phyloP scores from a whole-genome alignment of 1,140 invertebrate species.

The Aphelinus atriplicis region DNA sequence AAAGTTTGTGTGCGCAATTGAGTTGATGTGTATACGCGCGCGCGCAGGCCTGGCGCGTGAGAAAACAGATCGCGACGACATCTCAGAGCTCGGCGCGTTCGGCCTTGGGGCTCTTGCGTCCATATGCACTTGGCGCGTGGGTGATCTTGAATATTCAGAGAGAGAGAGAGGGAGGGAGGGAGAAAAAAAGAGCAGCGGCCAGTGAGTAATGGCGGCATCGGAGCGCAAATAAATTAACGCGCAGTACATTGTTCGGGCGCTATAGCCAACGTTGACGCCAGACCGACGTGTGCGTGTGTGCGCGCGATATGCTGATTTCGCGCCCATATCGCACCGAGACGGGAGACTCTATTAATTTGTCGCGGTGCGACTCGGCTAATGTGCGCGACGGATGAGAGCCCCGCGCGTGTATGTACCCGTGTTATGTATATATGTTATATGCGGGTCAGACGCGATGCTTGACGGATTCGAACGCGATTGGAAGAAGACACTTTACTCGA shows the following conservation, averaged over 20 bases:
- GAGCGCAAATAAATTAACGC: conserved; percentile 51
- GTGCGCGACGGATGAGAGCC: too few species aligned
- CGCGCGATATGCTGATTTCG: too few species aligned
- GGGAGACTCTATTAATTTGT: too few species aligned
- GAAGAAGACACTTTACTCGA: too few species aligned
- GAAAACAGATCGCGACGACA: conserved; percentile 28
- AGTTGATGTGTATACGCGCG: too few species aligned
- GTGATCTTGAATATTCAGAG: conserved; percentile 61
- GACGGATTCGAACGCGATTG: too few species aligned
- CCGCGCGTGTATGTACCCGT: too few species aligned
- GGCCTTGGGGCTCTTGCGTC: conserved; percentile 1
- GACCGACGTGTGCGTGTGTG: too few species aligned
- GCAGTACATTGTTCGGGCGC: conserved; percentile 10
- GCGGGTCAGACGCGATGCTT: too few species aligned
- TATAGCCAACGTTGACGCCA: neutral
- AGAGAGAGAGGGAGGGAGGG: conserved; percentile 3
- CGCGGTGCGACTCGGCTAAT: too few species aligned
- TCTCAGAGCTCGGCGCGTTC: conserved; percentile 7
- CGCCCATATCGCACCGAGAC: too few species aligned
- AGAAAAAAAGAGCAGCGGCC: conserved; percentile 29
- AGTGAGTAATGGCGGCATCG: conserved; percentile 55
- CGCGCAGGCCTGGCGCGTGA: conserved; percentile 21
- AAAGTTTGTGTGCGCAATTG: conserved; percentile 13
- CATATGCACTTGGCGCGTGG: conserved; percentile 47
- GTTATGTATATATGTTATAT: too few species aligned